Evolutionary conservation across 2,113 vertebrate species (phyloP).

Genomic region (Semnornis frantzii): DNA sequence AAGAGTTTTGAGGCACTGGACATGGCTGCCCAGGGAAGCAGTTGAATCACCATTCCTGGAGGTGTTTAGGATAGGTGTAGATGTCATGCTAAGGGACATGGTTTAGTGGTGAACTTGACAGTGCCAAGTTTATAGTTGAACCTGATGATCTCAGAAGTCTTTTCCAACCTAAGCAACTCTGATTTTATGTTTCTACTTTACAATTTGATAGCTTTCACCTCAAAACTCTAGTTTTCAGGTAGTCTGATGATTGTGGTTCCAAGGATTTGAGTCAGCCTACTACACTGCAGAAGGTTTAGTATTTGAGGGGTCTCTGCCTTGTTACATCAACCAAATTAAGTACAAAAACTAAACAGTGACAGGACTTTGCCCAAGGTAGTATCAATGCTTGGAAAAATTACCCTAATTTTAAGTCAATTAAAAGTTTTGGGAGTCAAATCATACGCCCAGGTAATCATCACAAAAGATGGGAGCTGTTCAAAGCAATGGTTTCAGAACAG

Average conservation of each 20-base stretch:
- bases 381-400: neutral
- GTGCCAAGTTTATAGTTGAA: neutral
- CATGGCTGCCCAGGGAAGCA: neutral
- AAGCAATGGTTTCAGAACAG: neutral
- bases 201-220: neutral
- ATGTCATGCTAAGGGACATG: too few species aligned
- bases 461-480: neutral
- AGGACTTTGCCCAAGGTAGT: neutral
- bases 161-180: neutral
- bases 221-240: neutral
- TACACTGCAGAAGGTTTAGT: too few species aligned
- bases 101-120: neutral
- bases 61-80: too few species aligned
- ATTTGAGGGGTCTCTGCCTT: neutral
- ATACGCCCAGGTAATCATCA: too few species aligned
- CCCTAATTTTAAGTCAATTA: neutral
- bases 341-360: neutral
- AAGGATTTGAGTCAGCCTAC: neutral
- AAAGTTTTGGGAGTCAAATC: neutral
- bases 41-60: neutral
- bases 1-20: fast-evolving
- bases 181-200: neutral
- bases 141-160: neutral
- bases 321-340: neutral
- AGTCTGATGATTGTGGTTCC: neutral